Conservation (phyloP, 1,140 invertebrate genomes). For the Brachionus rubens region DNA sequence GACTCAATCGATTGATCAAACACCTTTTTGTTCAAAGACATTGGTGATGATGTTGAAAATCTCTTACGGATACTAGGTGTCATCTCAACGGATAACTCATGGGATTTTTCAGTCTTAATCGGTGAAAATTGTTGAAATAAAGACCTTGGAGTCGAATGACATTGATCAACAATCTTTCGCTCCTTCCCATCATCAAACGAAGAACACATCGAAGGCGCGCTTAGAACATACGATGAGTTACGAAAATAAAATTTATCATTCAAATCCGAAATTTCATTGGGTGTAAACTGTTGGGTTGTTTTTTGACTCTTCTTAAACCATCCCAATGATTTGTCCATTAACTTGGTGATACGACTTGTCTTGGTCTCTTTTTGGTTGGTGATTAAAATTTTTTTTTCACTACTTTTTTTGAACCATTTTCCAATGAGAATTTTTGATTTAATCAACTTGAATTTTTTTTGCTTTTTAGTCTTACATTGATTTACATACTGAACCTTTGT, state of each 20-base stretch:
- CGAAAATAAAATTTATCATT: slow-evolving; percentile 29
- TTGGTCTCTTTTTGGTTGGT: background rate
- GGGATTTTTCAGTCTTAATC: background rate
- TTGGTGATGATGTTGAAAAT: background rate
- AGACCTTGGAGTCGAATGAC: slow-evolving; percentile 2
- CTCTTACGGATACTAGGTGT: background rate
- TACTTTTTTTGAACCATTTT: background rate
- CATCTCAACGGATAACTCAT: background rate
- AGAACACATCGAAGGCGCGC: slow-evolving; percentile 30
- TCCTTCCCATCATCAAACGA: background rate
- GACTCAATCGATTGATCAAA: background rate
- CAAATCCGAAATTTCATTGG: background rate
- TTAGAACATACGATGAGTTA: slow-evolving; percentile 10
- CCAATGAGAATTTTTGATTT: too few relatives aligned
- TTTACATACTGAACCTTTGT: background rate
- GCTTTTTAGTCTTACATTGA: background rate
- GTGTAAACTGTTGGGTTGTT: background rate
- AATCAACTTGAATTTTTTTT: background rate
- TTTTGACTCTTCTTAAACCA: slow-evolving; percentile 11
- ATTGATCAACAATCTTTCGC: background rate
- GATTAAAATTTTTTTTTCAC: background rate
- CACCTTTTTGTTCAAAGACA: background rate
- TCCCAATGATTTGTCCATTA: slow-evolving; percentile 22
- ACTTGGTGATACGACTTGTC: background rate
- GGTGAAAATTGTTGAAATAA: slow-evolving; percentile 26